A percentile compares a stretch with the other conserved stretches of the same genome.
phyloP scores from a whole-genome alignment of 2,797 vertebrate species.

The Leontopithecus rosalia region DNA sequence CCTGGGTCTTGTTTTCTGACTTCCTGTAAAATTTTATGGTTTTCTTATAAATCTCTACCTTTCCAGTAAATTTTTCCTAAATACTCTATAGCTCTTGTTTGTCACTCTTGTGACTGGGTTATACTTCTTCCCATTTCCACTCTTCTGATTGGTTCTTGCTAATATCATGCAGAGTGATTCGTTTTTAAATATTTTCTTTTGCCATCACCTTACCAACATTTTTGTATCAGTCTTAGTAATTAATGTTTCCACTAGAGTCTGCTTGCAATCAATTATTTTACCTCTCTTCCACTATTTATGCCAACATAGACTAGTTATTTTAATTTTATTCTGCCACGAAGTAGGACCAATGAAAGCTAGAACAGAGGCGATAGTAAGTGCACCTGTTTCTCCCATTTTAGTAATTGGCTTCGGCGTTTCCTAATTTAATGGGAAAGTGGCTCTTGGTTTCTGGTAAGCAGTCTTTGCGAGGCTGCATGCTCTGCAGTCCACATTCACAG shows the following conservation, averaged over 20 bases:
- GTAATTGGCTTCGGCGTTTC: not conserved
- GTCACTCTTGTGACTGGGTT: not conserved
- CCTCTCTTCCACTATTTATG: not conserved
- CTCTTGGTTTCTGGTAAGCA: not conserved
- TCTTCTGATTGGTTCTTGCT: not conserved
- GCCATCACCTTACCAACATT: not conserved
- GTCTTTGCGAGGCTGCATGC: not conserved
- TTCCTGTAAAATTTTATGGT: not conserved
- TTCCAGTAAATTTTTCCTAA: not conserved
- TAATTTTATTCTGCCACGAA: not conserved
- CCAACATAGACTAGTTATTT: not conserved
- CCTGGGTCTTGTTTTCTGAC: not conserved
- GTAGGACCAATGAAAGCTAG: not conserved
- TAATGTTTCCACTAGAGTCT: not conserved
- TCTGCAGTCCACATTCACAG: rapidly evolving
- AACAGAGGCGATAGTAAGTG: not conserved
- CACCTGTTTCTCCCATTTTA: not conserved
- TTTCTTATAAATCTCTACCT: not conserved
- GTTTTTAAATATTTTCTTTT: not conserved
- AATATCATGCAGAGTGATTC: not conserved
- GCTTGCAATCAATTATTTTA: not conserved
- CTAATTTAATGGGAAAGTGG: rapidly evolving
- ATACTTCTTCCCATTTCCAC: not conserved
- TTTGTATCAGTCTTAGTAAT: not conserved
- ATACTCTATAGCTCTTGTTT: not conserved